Base-by-base conservation (phyloP, 2,113 vertebrate species). In the Vidua chalybeata region DNA sequence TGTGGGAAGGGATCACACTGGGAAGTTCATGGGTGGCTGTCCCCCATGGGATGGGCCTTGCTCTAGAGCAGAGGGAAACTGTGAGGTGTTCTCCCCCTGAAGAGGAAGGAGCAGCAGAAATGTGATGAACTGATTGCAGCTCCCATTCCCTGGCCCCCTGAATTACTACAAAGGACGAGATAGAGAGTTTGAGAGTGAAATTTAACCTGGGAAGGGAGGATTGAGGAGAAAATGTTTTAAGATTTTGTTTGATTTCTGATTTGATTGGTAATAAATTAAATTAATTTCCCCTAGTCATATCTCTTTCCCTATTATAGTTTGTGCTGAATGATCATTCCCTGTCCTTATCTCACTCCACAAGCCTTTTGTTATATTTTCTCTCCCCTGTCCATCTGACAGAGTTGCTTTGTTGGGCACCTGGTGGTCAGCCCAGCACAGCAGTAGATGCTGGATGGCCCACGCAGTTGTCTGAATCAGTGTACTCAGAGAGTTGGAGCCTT, bases 41-140 rank as follows among this genome's bases (percentile, higher is more conserved):
- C 11, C 10, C 46, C 7, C 0, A 0, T 61, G 54, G 54, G 41
- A 68, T 6, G 11, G 11, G 27, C 6, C 20, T 41, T 17, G 5
- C 21, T 48, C 20, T 55, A 26, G 11, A 31, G 14, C 24, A 54
- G 46, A 54, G n/a, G 6, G 11, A 76, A 15, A 31, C 17, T 68
- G 27, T 30, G 30, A 59, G 43, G 27, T 8, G 15, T 55, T 62
- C 11, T 69, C 7, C 10, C 12, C 5, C 21, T 27, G 22, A 56
- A 27, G 35, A 55, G 15, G 35, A 76, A 76, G 35, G 55, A 77
- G 10, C 35, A 69, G 55, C 31, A 84, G 55, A 41, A 83, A 31
- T 5, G 20, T 33, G 31, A 41, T 21, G 1, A 55, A 20, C 30
- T 62, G 55, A 71, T 15, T 31, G 27, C 21, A 56, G 8, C 8